Evolutionary conservation across 1,140 invertebrate species (phyloP).

Genomic region (Monomorium pharaonis): DNA sequence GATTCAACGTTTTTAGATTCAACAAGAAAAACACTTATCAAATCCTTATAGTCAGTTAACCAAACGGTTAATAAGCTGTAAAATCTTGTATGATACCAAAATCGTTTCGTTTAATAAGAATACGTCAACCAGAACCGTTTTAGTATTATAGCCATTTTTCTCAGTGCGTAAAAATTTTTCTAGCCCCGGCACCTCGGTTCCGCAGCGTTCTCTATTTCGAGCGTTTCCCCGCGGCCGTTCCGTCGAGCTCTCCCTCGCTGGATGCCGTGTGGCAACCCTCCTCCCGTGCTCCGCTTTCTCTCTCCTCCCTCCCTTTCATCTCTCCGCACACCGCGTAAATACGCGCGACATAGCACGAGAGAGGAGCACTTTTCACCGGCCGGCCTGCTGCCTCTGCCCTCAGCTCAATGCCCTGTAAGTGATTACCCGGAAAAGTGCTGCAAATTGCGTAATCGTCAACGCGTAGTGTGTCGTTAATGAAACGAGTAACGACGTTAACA

Average conservation of each 20-base stretch:
- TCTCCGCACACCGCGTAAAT: conserved; percentile 60
- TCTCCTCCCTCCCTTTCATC: not conserved
- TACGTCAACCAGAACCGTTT: too few relatives aligned
- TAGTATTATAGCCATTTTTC: too few relatives aligned
- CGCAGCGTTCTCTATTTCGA: conserved; percentile 67
- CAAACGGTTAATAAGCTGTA: too few relatives aligned
- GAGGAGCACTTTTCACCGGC: not conserved
- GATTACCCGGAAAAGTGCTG: conserved; percentile 37
- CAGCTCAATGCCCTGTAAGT: not conserved
- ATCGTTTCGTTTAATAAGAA: too few relatives aligned
- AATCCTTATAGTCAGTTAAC: too few relatives aligned
- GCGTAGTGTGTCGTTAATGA: not conserved
- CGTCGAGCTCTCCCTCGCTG: conserved; percentile 53
- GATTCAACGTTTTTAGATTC: too few relatives aligned
- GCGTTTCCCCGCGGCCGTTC: not conserved
- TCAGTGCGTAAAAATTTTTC: too few relatives aligned
- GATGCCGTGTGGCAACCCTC: conserved; percentile 46
- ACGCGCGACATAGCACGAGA: not conserved
- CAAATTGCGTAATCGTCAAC: conserved; percentile 19
- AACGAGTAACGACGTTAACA: not conserved
- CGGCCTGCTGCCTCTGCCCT: not conserved
- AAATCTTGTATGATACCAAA: too few relatives aligned
- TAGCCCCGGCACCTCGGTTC: conserved; percentile 51
- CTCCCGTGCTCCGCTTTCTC: not conserved
- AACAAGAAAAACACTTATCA: too few relatives aligned